Base-by-base conservation (phyloP, 2,888 invertebrate genomes). In the Coenonympha glycerion region DNA sequence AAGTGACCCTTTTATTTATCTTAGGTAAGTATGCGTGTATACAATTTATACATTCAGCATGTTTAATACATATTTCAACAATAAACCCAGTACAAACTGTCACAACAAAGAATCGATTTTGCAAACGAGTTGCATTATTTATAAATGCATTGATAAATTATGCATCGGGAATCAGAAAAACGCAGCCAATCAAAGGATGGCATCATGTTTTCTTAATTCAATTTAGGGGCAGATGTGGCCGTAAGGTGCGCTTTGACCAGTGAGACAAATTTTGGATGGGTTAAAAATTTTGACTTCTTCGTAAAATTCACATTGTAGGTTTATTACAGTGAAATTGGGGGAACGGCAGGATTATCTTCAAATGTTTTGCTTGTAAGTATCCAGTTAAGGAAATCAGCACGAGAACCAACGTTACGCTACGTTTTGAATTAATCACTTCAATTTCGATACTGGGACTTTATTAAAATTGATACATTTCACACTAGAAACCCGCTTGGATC, bases 151-250 rank as follows among this genome's bases (percentile, higher is more conserved):
- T 49, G 21, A 47, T 53, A 45, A 53, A 45, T 53, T 53, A 53
- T 50, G 49, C 37, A 39, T 47, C 37, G 39, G 41, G 44, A 47
- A 46, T 41, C 50, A 46, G 45, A 46, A 53, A 56, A 55, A 52
- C 36, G 30, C 30, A 40, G 24, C 37, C 48, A 51, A 53, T 53
- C 48, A 41, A 48, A 53, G 34, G 39, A 53, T 53, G 41, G 37
- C 47, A 45, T 45, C 45, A 47, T 40, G 41, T 48, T 48, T 53
- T 41, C 47, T 56, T 53, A 55, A 47, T 49, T 53, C 37, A 55
- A 53, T 52, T 48, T 48, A 40, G 37, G 34, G 49, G 44, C 55
- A 55, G 49, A 52, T 55, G 55, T 49, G 18, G 26, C n/a, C 4
- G 49, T 47, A 53, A 50, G 50, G 42, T 22, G 19, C 18, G 6